These are phyloP conservation scores for Agonopterix arenella DNA, from an alignment of 2,888 invertebrate species.

Conservation along the genomic window DNA sequence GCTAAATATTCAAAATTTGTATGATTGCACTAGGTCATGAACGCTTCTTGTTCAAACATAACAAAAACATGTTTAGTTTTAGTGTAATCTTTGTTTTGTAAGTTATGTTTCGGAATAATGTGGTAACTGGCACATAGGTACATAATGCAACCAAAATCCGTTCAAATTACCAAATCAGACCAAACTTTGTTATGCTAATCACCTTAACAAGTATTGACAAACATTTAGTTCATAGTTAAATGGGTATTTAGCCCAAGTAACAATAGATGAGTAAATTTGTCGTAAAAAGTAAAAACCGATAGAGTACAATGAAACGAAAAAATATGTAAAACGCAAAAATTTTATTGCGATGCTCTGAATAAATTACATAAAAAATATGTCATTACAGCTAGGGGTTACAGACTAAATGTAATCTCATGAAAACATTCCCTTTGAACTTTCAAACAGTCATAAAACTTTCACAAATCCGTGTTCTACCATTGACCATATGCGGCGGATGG, in stretches of 20 bases:
- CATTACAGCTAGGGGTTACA: not conserved
- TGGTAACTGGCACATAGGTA: too few species aligned
- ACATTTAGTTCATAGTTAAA: not conserved
- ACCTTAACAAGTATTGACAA: slow-evolving; percentile 4
- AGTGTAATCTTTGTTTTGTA: too few species aligned
- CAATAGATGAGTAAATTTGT: not conserved
- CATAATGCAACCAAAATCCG: too few species aligned
- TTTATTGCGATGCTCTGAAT: slow-evolving; percentile 28
- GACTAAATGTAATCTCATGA: too few species aligned
- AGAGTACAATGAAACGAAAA: slow-evolving; percentile 10
- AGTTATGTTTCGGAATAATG: too few species aligned
- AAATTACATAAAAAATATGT: slow-evolving; percentile 24
- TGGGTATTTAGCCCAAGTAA: not conserved
- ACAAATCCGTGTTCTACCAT: too few species aligned
- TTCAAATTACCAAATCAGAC: not conserved
- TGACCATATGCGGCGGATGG: slow-evolving; percentile 29
- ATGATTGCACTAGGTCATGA: too few species aligned
- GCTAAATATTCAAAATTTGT: too few species aligned
- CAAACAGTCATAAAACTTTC: too few species aligned
- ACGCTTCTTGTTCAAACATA: too few species aligned
- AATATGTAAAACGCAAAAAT: slow-evolving; percentile 23
- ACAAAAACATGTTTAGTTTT: too few species aligned
- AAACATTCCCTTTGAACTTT: too few species aligned
- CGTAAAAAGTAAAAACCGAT: not conserved
- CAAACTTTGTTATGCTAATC: slow-evolving; percentile 30